Evolutionary conservation across 2,113 vertebrate genomes (phyloP).

Genomic region (Genyomyrus donnyi): DNA sequence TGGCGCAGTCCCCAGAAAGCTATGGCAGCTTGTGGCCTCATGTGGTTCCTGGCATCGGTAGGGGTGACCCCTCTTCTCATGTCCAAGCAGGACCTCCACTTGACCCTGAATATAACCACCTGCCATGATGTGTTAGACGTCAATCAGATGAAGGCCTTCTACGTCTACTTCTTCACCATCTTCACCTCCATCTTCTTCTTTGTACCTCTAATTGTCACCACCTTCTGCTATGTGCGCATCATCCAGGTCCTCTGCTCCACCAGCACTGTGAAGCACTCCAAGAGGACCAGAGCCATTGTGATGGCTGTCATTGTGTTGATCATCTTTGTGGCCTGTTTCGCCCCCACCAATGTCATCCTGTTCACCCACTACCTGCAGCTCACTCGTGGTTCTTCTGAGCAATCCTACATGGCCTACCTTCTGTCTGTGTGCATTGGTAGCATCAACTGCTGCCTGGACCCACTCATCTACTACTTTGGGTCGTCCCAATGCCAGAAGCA

Average conservation of each 20-base stretch:
- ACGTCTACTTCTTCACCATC: constrained; percentile 75
- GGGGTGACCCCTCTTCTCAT: constrained; percentile 74
- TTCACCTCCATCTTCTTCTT: constrained; percentile 82
- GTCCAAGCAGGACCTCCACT: constrained; percentile 66
- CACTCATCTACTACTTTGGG: constrained; percentile 86
- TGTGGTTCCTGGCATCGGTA: constrained; percentile 72
- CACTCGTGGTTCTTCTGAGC: constrained; percentile 48
- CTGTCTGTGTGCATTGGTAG: constrained; percentile 78
- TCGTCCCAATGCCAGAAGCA: constrained; percentile 84
- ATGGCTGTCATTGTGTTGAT: constrained; percentile 74
- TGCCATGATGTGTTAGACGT: constrained; percentile 80
- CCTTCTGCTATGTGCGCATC: constrained; percentile 69
- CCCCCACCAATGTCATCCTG: constrained; percentile 82
- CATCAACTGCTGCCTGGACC: constrained; percentile 84
- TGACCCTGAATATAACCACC: constrained; percentile 76
- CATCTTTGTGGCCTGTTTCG: constrained; percentile 81
- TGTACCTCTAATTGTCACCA: constrained; percentile 70
- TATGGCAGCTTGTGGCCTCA: constrained; percentile 54
- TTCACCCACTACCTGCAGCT: constrained; percentile 73
- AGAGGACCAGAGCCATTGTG: constrained; percentile 73
- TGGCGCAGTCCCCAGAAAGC: constrained; percentile 75
- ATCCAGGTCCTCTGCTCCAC: constrained; percentile 71
- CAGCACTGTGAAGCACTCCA: constrained; percentile 59
- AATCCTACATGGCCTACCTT: constrained; percentile 77
- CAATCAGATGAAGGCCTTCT: constrained; percentile 58